A percentile compares a stretch with the other conserved stretches of the same genome.
These are phyloP conservation scores for Myiopsitta monachus DNA, from an alignment of 2,113 vertebrate species.

Conservation along the genomic window DNA sequence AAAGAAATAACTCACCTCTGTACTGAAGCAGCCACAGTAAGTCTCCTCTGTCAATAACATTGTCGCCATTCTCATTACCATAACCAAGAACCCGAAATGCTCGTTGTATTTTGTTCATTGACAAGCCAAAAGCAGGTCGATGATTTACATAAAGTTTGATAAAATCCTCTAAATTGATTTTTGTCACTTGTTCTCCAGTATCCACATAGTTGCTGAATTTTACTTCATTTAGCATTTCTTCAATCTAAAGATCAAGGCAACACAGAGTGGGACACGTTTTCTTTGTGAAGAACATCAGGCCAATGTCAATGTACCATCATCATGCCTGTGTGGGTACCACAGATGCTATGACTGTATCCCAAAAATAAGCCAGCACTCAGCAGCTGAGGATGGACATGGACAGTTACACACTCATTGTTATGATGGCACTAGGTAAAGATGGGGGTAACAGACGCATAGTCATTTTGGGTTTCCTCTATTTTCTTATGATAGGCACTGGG, in stretches of 20 bases:
- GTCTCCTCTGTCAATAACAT: constrained; percentile 75
- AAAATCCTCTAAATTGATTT: constrained; percentile 85
- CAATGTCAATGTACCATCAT: fast-evolving
- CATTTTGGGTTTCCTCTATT: neutral
- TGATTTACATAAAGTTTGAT: constrained; percentile 92
- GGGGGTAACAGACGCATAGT: neutral
- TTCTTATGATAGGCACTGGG: neutral
- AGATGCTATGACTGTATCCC: neutral
- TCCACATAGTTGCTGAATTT: constrained; percentile 87
- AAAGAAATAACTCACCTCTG: constrained; percentile 75
- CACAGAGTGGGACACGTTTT: neutral
- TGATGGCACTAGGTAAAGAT: neutral
- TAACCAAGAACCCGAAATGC: constrained; percentile 82
- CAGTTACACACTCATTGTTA: neutral
- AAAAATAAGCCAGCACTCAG: neutral
- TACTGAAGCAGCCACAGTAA: constrained; percentile 82
- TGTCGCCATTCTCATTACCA: constrained; percentile 57
- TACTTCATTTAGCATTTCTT: constrained; percentile 90
- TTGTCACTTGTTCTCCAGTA: constrained; percentile 80
- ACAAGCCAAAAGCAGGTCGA: constrained; percentile 81
- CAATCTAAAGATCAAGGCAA: constrained; percentile 75
- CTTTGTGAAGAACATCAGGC: neutral
- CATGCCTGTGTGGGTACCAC: fast-evolving
- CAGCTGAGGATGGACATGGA: neutral
- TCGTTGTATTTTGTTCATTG: constrained; percentile 63